These are phyloP conservation scores for pig (Sus scrofa) DNA, from an alignment of 2,113 vertebrate genomes.

Conservation along the genomic window T2T-Sscrofa CM000827.6:51484001-51484500, in stretches of 20 bases:
- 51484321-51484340: too few species aligned
- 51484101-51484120: neutral
- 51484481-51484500: neutral
- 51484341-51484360: too few species aligned
- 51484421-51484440: too few species aligned
- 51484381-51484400: too few species aligned
- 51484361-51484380: too few species aligned
- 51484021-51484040: neutral
- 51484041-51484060: neutral
- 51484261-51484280: too few species aligned
- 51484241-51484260: too few species aligned
- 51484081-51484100: neutral
- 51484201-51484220: neutral
- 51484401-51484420: too few species aligned
- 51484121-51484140: neutral
- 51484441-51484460: neutral
- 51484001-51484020: rapidly evolving
- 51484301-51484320: too few species aligned
- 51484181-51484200: neutral
- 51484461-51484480: neutral
- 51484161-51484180: neutral
- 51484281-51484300: too few species aligned
- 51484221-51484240: neutral
- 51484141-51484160: neutral
- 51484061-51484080: neutral